Evolutionary conservation across 2,113 vertebrate genomes (phyloP), one percentile per base, ranked within the genome.

Genomic region (Chloropsis cyanopogon): DNA sequence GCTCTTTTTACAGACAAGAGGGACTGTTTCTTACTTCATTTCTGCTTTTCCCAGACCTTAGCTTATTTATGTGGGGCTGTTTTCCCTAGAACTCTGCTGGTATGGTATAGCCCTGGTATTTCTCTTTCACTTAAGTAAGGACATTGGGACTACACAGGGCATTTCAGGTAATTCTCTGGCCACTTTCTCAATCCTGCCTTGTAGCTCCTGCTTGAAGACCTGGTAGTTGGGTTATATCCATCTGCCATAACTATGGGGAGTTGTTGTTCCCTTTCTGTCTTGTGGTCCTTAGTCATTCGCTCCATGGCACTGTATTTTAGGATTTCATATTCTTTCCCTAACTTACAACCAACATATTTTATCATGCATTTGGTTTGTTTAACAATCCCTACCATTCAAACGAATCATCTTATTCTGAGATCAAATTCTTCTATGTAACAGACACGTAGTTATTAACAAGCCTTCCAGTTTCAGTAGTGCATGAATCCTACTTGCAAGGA

Each of bases 301-400:
- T 84, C 18, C 0, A 6, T 46, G 24, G 28, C 47, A 47, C 26
- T 21, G 3, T 42, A 56, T 81, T 88, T 78, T 52, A 63, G 18
- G 19, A 81, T 81, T 86, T 89, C 33, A 25, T 42, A 31, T 73
- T 79, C 54, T 75, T 88, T 13, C 12, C 11, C 47, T 35, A 4
- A 59, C 60, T 81, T 75, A 35, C 19, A 73, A 68, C 37, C 41
- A 68, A 59, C 23, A 18, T 82, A 42, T n/a, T 95, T 92, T 42
- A 14, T 90, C 18, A 17, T 39, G 11, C 50, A 66, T 86, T 93
- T 90, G 20, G 14, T 77, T 93, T 88, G 35, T 92, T 93, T 88
- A 84, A 88, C 37, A 80, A 86, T 53, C 35, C 11, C 29, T 80
- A n/a, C 54, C 24, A 56, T 52, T 91, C 56, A 91, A 84, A 87